These are phyloP conservation scores for Helleia helle DNA, from an alignment of 2,888 invertebrate species.

Conservation along the genomic window DNA sequence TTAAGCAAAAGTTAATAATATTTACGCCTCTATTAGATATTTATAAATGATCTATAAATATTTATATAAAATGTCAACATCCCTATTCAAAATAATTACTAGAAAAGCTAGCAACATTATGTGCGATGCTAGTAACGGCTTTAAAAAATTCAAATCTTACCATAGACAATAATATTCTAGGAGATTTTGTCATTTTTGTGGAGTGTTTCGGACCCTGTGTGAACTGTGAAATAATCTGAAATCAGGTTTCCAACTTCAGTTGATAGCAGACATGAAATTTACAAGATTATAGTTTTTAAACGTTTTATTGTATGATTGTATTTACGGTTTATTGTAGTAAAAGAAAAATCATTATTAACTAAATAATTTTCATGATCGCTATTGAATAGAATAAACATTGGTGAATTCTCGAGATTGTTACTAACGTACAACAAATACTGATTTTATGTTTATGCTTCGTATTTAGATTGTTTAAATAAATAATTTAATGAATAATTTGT, in stretches of 20 bases:
- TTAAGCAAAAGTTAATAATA: no score
- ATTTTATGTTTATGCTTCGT: conserved; percentile 51
- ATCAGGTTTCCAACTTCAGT: conserved; percentile 46
- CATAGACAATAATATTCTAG: conserved; percentile 48
- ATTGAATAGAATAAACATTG: conserved; percentile 8
- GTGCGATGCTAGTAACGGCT: conserved; percentile 30
- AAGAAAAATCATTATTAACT: not conserved
- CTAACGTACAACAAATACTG: not conserved
- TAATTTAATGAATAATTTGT: conserved; percentile 39
- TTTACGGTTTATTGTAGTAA: not conserved
- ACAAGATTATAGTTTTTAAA: conserved; percentile 32
- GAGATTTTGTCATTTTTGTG: conserved; percentile 57
- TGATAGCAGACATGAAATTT: conserved; percentile 54
- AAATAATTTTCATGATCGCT: not conserved
- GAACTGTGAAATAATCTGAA: conserved; percentile 15
- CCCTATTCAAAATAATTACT: no score
- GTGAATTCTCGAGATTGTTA: conserved; percentile 8
- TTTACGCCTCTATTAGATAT: no score
- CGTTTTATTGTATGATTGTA: conserved; percentile 7
- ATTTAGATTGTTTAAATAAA: conserved; percentile 50
- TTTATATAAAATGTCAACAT: no score
- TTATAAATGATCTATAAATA: no score
- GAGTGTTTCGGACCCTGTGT: conserved; percentile 28
- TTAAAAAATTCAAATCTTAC: conserved; percentile 43
- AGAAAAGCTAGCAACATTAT: no score